Evolutionary conservation across 2,113 vertebrate species (phyloP).

Genomic region (Corythornis vintsioides): DNA sequence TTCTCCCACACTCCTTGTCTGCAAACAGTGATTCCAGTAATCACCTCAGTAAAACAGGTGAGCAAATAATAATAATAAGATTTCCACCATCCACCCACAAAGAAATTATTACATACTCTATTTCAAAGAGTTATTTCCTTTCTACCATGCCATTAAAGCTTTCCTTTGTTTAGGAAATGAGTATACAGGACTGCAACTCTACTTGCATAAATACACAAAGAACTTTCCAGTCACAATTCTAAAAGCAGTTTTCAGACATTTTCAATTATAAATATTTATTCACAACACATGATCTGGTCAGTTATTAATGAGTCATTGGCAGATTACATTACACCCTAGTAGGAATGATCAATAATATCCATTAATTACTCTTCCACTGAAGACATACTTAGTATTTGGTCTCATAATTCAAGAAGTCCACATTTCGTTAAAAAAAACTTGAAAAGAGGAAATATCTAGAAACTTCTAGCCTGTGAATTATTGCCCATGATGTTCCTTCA

Average conservation of each 20-base stretch:
- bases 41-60: constrained; percentile 18
- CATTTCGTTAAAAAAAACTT: background rate
- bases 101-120: background rate
- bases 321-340: background rate
- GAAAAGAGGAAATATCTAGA: background rate
- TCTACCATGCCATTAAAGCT: background rate
- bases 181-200: background rate
- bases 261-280: background rate
- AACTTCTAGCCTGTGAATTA: background rate
- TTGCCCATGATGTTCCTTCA: background rate
- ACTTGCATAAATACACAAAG: background rate
- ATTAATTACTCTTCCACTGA: background rate
- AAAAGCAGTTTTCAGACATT: background rate
- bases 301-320: background rate
- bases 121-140: background rate
- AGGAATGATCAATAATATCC: background rate
- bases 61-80: constrained; percentile 5
- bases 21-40: background rate
- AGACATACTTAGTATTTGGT: background rate
- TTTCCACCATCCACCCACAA: background rate
- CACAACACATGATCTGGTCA: background rate
- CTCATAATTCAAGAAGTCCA: background rate
- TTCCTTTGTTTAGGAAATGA: background rate
- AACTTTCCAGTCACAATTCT: background rate
- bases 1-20: constrained; percentile 10